Base-by-base conservation (phyloP, 92 coral and sea anemone genomes). In the Virgularia gustaviana region DNA sequence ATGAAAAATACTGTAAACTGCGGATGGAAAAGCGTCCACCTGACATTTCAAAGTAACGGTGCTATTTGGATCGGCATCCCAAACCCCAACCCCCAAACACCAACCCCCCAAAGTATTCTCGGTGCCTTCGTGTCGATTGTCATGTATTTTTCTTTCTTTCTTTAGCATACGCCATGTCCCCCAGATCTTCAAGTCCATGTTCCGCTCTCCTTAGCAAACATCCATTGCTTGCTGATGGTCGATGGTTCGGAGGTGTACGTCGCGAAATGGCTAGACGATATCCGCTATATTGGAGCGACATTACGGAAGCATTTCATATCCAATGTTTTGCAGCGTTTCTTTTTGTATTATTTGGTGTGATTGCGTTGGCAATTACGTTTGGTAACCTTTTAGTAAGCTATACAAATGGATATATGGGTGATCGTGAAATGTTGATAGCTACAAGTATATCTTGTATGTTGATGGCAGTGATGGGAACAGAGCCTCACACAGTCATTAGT, bases 161-260 rank as follows among this genome's bases (percentile, higher is more conserved):
- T 35, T 24, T 37, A 63, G 71, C 34, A 63, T 39, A 63, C 9
- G 49, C 11, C 24, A 28, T 23, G 13, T 13, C 28, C n/a, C 15
- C 28, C 2, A 36, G 43, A 15, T 39, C 73, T 13, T 44, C 73
- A 6, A 44, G 42, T 42, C 56, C 32, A 13, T 65, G 45, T 45
- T 65, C 73, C 9, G 56, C 73, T 16, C 49, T 65, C 27, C 73
- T 65, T 44, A 27, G 36, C 32, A 65, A 22, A 42, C 55, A 65
- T 16, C 73, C 73, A 25, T 42, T 65, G n/a, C 23, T 42, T 9
- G 11, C 57, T 28, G 73, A 65, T 65, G 73, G 73, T 27, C 55
- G 73, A 25, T 65, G 73, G 73, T 65, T 65, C 45, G 73, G 73
- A 25, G 73, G 57, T 5, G 23, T 65, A 30, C 73, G 73, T 65